phyloP scores from a whole-genome alignment of 2,113 vertebrate genomes.

The Sinocyclocheilus grahami region DNA sequence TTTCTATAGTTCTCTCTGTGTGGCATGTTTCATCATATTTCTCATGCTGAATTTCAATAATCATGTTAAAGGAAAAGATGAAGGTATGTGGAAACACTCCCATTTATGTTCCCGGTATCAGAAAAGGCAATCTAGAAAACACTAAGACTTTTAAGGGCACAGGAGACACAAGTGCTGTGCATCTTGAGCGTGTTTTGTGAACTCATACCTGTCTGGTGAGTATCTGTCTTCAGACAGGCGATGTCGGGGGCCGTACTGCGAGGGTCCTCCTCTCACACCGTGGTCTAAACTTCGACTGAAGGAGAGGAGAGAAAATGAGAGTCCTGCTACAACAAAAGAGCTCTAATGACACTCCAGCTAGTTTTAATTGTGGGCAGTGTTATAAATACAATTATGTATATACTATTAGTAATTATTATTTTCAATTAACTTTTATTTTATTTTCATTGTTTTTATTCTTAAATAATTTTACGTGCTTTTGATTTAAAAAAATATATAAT shows the following conservation, averaged over 20 bases:
- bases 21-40: conserved; percentile 6
- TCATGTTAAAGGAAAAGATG: neutral
- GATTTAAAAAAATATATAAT: too few relatives aligned
- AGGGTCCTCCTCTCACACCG: conserved; percentile 75
- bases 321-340: neutral
- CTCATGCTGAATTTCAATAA: neutral
- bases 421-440: too few relatives aligned
- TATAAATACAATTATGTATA: neutral
- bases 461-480: too few relatives aligned
- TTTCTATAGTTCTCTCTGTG: neutral
- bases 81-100: neutral
- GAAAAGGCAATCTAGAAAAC: neutral
- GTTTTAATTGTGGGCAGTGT: neutral
- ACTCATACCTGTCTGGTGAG: conserved; percentile 83
- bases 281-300: conserved; percentile 84
- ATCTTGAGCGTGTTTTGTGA: neutral
- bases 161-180: neutral
- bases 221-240: conserved; percentile 81
- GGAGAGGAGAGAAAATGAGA: neutral
- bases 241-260: conserved; percentile 81
- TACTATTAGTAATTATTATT: neutral
- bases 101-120: neutral
- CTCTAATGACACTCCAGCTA: neutral
- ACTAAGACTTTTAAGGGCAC: neutral
- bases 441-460: too few relatives aligned